phyloP scores from a whole-genome alignment of 2,888 invertebrate genomes.

The Ochropleura leucogaster region DNA sequence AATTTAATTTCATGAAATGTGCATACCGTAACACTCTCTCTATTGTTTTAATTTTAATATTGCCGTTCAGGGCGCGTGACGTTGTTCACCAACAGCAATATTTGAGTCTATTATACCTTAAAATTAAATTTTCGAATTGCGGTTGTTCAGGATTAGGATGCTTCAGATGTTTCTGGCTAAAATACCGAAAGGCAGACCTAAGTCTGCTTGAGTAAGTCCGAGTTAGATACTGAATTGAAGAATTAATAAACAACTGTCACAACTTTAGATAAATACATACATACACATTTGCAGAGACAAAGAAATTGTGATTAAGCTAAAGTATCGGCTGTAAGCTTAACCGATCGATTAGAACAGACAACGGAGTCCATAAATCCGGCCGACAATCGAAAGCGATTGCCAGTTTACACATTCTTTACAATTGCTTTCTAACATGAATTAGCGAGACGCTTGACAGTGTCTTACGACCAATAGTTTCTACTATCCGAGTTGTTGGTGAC shows the following conservation, averaged over 20 bases:
- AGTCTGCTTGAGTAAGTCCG: neutral
- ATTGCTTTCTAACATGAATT: constrained; percentile 83
- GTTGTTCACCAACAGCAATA: neutral
- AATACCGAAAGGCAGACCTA: neutral
- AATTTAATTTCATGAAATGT: neutral
- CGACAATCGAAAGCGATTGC: constrained; percentile 79
- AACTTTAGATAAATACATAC: neutral
- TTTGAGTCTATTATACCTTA: no score
- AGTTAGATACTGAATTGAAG: neutral
- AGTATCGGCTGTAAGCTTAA: constrained; percentile 42
- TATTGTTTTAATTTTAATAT: constrained; percentile 3
- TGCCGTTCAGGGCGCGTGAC: neutral
- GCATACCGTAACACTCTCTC: neutral
- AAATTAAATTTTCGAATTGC: neutral
- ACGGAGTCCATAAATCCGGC: constrained; percentile 67
- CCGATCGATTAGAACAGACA: constrained; percentile 68
- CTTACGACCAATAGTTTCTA: constrained; percentile 38
- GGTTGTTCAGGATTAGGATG: neutral
- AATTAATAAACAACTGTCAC: constrained; percentile 1
- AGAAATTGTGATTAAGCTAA: constrained; percentile 9
- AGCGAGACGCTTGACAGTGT: constrained; percentile 70
- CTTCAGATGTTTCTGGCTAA: no score
- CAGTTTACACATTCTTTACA: constrained; percentile 83
- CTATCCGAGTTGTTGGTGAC: neutral
- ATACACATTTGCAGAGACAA: neutral